Evolutionary conservation across 2,113 vertebrate genomes (phyloP).

Genomic region (Rhynchopsitta pachyrhyncha): DNA sequence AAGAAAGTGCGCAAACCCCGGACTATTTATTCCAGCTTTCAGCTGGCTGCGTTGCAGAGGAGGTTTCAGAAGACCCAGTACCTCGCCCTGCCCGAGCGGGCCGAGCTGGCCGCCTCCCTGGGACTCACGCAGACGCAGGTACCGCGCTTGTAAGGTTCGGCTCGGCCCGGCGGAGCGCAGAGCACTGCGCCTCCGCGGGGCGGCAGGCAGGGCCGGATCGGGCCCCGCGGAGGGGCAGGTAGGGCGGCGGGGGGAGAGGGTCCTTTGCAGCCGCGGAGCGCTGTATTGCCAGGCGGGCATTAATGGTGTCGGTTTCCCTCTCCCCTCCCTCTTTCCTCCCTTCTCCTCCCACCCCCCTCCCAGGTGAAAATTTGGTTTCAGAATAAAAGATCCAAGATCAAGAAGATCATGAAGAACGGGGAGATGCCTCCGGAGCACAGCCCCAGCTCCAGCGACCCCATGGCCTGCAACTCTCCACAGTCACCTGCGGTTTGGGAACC

Average conservation of each 20-base stretch:
- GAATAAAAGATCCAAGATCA: conserved; percentile 98
- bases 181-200: accelerated
- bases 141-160: neutral
- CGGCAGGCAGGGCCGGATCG: neutral
- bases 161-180: neutral
- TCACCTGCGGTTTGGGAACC: conserved; percentile 99
- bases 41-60: conserved; percentile 95
- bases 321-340: neutral
- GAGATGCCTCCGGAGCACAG: conserved; percentile 97
- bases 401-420: conserved; percentile 99
- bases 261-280: neutral
- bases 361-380: conserved; percentile 99
- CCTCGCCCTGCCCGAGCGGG: conserved; percentile 95
- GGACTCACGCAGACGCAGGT: conserved; percentile 98
- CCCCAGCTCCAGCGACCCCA: conserved; percentile 97
- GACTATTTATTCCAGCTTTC: conserved; percentile 98
- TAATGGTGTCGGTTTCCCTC: conserved; percentile 7
- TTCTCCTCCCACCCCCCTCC: conserved; percentile 13
- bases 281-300: neutral
- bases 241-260: neutral
- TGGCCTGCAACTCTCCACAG: conserved; percentile 98
- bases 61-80: conserved; percentile 99
- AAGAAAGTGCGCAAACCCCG: conserved; percentile 98
- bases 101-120: conserved; percentile 93
- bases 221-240: neutral